Base-by-base conservation (phyloP, 2,113 vertebrate species). In the Ailurus styani region DNA sequence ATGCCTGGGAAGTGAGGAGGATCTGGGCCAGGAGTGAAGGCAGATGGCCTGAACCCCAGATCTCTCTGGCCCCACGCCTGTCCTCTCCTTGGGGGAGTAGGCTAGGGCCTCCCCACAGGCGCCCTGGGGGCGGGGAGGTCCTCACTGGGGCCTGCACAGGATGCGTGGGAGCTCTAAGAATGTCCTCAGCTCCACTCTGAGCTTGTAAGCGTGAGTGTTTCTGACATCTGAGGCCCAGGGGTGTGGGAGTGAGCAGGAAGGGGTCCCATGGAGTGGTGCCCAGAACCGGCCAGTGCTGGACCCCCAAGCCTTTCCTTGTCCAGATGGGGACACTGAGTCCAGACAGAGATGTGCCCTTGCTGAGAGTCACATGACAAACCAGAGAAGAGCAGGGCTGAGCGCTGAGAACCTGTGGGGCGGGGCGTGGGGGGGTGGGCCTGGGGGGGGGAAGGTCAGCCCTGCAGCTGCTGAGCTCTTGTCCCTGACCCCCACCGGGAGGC, bases 291-390 rank as follows among this genome's bases (percentile, higher is more conserved):
- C 52, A 55, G 1, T 6, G 45, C 62, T 27, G 7, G 21, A 23
- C 66, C 25, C 54, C 52, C 42, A 57, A 37, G 12, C 10, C 25
- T 10, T 34, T 88, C 54, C 73, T 70, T 13, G 7, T 52, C 70
- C 72, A 15, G 42, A 50, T 34, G 54, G 72, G 15, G 72, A 66
- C 21, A 6, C 60, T 17, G 60, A 90, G 77, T 17, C 86, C 93
- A 87, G 93, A 94, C 79, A 90, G 73, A 62, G 42, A 11, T 18
- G 6, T 47, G 57, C 66, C 34, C 34, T 64, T 90, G 62, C 68
- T 50, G 15, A n/a, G 87, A 50, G 73, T 75, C 90, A 57, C 94
- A 88, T 54, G 45, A 91, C 57, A 93, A 57, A 73, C 66, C 2
- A 27, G 12, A 83, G 21, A 23, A 25, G 27, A 62, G 50, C 50